Evolutionary conservation across 2,113 vertebrate species (phyloP).

Genomic region (Phrynosoma blainvillii): DNA sequence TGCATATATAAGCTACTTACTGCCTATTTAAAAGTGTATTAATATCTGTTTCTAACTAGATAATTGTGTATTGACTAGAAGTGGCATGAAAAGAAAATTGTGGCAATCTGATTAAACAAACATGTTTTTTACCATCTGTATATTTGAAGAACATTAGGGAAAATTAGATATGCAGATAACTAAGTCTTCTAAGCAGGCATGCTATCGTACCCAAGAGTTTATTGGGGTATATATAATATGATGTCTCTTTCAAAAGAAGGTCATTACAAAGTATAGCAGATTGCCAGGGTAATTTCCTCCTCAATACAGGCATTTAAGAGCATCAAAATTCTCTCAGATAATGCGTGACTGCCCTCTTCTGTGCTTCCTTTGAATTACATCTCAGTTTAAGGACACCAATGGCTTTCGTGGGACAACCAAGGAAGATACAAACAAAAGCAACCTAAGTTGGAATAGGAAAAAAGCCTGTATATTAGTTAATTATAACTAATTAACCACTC

Average conservation of each 20-base stretch:
- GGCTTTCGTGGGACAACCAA: neutral
- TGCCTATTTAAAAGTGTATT: neutral
- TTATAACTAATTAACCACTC: neutral
- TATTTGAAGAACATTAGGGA: neutral
- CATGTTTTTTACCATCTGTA: neutral
- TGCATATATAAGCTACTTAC: neutral
- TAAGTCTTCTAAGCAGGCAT: neutral
- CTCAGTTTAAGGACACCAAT: neutral
- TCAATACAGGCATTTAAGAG: neutral
- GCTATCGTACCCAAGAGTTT: neutral
- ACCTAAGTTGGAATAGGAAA: neutral
- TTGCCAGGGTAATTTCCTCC: rapidly evolving
- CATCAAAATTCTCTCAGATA: neutral
- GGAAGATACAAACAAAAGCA: rapidly evolving
- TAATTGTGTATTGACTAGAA: neutral
- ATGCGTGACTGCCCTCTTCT: slow-evolving; percentile 55
- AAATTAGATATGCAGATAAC: neutral
- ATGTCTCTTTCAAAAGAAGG: rapidly evolving
- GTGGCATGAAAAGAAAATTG: neutral
- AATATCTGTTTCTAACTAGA: neutral
- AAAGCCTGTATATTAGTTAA: neutral
- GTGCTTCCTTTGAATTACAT: slow-evolving; percentile 49
- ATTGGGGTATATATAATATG: neutral
- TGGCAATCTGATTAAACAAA: neutral
- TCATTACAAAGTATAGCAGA: neutral